These are phyloP conservation scores for Malurus leucopterus DNA, from an alignment of 2,797 vertebrate genomes.

Conservation along the genomic window DNA sequence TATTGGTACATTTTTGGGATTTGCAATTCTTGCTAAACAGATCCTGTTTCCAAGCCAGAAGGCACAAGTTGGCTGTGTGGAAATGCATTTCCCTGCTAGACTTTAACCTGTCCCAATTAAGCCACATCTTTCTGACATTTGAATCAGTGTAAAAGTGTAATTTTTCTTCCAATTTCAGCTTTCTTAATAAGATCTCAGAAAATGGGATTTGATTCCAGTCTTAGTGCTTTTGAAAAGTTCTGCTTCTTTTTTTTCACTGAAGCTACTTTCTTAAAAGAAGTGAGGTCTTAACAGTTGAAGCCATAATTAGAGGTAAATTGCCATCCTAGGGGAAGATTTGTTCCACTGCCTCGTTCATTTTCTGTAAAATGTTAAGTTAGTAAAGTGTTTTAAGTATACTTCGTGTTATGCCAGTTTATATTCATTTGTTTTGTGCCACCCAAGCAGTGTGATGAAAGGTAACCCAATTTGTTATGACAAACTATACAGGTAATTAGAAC, in stretches of 20 bases:
- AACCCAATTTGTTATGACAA: slow-evolving; percentile 26
- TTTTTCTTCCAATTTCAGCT: not conserved
- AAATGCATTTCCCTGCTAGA: not conserved
- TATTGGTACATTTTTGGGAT: not conserved
- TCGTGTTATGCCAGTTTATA: not conserved
- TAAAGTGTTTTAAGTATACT: not conserved
- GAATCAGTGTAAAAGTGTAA: not conserved
- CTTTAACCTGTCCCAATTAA: not conserved
- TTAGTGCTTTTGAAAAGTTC: not conserved
- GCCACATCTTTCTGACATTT: not conserved
- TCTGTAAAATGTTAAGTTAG: not conserved
- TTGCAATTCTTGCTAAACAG: not conserved
- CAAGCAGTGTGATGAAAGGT: not conserved
- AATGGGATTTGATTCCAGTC: not conserved
- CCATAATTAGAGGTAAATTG: not conserved
- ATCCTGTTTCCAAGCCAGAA: not conserved
- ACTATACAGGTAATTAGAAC: slow-evolving; percentile 32
- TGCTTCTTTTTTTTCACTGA: not conserved
- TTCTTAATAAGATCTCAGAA: not conserved
- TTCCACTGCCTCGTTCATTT: not conserved
- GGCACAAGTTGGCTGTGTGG: not conserved
- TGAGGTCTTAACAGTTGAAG: not conserved
- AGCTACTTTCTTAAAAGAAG: not conserved
- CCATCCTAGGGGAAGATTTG: not conserved
- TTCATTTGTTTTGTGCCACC: not conserved